phyloP scores from a whole-genome alignment of 1,140 invertebrate species.

The Sarcophaga bullata region DNA sequence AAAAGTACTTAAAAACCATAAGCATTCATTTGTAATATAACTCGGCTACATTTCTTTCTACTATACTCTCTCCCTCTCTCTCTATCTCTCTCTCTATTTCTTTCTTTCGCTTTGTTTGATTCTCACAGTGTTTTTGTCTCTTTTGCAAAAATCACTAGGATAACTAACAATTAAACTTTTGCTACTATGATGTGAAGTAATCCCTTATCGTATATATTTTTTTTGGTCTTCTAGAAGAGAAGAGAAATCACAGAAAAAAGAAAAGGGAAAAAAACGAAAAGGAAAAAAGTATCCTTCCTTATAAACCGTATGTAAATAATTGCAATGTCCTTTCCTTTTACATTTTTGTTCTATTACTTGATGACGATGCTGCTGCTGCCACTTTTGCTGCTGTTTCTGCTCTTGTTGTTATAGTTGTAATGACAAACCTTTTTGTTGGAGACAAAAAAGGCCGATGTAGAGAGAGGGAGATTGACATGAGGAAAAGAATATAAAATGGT shows the following conservation, averaged over 20 bases:
- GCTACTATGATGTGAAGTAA: not conserved
- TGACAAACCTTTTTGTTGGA: not conserved
- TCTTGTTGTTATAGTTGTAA: not conserved
- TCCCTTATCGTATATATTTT: not conserved
- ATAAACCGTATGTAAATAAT: slow-evolving; percentile 40
- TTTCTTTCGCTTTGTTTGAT: no score
- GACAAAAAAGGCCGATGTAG: not conserved
- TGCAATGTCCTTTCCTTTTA: slow-evolving; percentile 30
- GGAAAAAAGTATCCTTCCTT: slow-evolving; percentile 16
- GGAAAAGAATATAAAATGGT: not conserved
- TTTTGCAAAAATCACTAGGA: not conserved
- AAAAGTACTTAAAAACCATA: slow-evolving; percentile 36
- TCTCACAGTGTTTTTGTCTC: no score
- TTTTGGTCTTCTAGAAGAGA: not conserved
- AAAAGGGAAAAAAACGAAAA: not conserved
- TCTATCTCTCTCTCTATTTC: not conserved
- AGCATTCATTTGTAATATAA: slow-evolving; percentile 16
- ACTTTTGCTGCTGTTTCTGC: no score
- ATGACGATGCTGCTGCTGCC: no score
- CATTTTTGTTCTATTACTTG: not conserved
- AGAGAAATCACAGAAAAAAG: not conserved
- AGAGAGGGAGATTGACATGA: not conserved
- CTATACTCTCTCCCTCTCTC: not conserved
- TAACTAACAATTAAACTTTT: slow-evolving; percentile 37
- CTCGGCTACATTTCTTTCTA: not conserved